These are phyloP conservation scores for Rhamnusium bicolor DNA, from an alignment of 2,888 invertebrate genomes.

Conservation along the genomic window DNA sequence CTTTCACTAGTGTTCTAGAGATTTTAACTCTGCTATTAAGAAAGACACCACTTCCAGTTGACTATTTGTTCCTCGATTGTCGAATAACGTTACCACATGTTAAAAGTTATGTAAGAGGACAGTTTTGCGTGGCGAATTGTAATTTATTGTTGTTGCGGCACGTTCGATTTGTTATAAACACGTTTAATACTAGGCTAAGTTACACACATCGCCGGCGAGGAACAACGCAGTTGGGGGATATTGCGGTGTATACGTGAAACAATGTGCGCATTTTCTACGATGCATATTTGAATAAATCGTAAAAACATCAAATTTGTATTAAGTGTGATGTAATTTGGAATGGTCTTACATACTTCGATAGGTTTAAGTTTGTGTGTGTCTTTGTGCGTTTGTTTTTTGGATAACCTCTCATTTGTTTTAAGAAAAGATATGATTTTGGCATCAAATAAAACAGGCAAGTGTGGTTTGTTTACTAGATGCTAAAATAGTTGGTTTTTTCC, in stretches of 20 bases:
- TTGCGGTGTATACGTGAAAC: slow-evolving; percentile 12
- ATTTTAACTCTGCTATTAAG: slow-evolving; percentile 18
- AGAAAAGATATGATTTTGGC: slow-evolving; percentile 19
- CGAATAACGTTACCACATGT: slow-evolving; percentile 3
- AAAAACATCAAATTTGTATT: neutral
- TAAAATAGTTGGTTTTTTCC: neutral
- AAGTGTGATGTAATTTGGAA: neutral
- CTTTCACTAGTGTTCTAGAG: slow-evolving; percentile 25
- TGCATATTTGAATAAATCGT: slow-evolving; percentile 9
- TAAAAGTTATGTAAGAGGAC: slow-evolving; percentile 13
- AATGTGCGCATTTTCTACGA: slow-evolving; percentile 25
- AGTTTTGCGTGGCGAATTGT: slow-evolving; percentile 12
- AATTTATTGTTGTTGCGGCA: slow-evolving; percentile 1
- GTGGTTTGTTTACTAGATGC: neutral
- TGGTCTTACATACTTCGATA: neutral
- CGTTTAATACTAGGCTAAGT: neutral
- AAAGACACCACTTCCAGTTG: slow-evolving; percentile 1
- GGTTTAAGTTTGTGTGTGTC: neutral
- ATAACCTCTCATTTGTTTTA: neutral
- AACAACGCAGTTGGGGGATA: slow-evolving; percentile 25
- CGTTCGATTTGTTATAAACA: slow-evolving; percentile 14
- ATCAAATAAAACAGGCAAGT: slow-evolving; percentile 24
- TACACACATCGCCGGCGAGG: neutral
- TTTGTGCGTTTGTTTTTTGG: neutral
- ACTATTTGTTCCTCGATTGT: slow-evolving; percentile 8